Conservation (phyloP, 1,140 invertebrate genomes). For the Drosophila ironensis region DNA sequence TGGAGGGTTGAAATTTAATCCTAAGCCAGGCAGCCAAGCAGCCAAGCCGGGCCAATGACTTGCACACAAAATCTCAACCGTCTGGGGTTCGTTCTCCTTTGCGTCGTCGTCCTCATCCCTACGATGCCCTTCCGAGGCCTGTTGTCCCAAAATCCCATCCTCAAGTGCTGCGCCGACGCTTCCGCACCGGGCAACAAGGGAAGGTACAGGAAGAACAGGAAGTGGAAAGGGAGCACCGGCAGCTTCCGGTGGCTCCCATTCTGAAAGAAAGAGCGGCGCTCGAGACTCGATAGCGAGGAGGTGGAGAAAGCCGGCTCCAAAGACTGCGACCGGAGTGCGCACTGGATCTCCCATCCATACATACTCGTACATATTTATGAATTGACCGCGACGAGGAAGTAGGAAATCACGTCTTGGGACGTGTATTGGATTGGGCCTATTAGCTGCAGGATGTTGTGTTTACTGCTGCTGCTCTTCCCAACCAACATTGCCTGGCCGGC, state of each 20-base stretch:
- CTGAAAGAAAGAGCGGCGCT: constrained; percentile 9
- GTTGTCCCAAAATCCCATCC: constrained; percentile 18
- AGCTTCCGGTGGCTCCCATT: constrained; percentile 66
- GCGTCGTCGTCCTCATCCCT: neutral
- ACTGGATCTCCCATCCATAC: constrained; percentile 51
- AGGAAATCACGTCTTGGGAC: constrained; percentile 69
- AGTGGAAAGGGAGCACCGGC: constrained; percentile 43
- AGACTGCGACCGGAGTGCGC: constrained; percentile 1
- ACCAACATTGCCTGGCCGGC: constrained; percentile 23
- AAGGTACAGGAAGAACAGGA: constrained; percentile 60
- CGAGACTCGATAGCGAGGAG: neutral
- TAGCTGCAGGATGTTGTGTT: constrained; percentile 68
- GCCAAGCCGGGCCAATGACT: constrained; percentile 58
- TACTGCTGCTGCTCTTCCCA: neutral
- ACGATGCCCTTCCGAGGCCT: neutral
- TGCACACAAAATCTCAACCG: constrained; percentile 35
- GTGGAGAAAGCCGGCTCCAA: neutral
- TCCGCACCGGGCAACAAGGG: constrained; percentile 49
- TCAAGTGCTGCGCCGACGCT: constrained; percentile 51
- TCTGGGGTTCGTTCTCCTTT: constrained; percentile 8
- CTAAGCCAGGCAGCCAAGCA: too few species aligned
- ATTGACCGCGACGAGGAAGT: constrained; percentile 69
- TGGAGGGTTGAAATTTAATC: constrained; percentile 71
- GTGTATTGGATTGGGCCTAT: constrained; percentile 61
- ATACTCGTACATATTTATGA: too few species aligned